Percentiles rank a stretch among this genome's conserved stretches.
Evolutionary conservation across 2,888 invertebrate genomes (phyloP).

Genomic region (Hofmannophila pseudospretella): DNA sequence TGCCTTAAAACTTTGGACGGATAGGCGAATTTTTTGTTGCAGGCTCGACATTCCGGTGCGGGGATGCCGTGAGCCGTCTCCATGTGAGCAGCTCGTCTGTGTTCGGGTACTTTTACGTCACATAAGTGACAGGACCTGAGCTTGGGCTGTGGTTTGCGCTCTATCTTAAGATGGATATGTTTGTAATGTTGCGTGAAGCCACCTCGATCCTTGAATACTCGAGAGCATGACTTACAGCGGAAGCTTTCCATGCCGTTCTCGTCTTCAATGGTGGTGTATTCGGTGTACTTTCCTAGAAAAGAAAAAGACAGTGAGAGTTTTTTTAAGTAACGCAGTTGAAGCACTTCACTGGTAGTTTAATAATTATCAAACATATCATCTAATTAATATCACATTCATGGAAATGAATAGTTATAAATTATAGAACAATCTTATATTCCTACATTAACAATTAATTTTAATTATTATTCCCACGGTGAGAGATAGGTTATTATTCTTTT

Average conservation of each 20-base stretch:
- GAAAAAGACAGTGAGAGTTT: too few species aligned
- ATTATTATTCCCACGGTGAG: too few species aligned
- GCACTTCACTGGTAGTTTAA: too few species aligned
- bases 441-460: too few species aligned
- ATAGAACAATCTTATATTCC: too few species aligned
- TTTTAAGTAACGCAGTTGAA: too few species aligned
- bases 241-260: slow-evolving; percentile 11
- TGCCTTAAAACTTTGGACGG: slow-evolving; percentile 29
- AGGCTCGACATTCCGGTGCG: slow-evolving; percentile 24
- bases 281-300: slow-evolving; percentile 11
- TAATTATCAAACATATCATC: too few species aligned
- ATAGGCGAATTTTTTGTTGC: slow-evolving; percentile 25
- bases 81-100: slow-evolving; percentile 24
- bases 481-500: too few species aligned
- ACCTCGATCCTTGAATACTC: slow-evolving; percentile 16
- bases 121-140: slow-evolving; percentile 27
- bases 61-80: slow-evolving; percentile 23
- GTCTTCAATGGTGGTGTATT: neutral
- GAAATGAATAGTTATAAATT: too few species aligned
- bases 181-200: slow-evolving; percentile 31
- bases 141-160: too few species aligned
- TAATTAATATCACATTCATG: too few species aligned
- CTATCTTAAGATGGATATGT: slow-evolving; percentile 27
- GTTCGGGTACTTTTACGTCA: slow-evolving; percentile 21
- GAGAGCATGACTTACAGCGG: slow-evolving; percentile 7